Base-by-base conservation (phyloP, 1,140 invertebrate species). In the Meteorus sp. region DNA sequence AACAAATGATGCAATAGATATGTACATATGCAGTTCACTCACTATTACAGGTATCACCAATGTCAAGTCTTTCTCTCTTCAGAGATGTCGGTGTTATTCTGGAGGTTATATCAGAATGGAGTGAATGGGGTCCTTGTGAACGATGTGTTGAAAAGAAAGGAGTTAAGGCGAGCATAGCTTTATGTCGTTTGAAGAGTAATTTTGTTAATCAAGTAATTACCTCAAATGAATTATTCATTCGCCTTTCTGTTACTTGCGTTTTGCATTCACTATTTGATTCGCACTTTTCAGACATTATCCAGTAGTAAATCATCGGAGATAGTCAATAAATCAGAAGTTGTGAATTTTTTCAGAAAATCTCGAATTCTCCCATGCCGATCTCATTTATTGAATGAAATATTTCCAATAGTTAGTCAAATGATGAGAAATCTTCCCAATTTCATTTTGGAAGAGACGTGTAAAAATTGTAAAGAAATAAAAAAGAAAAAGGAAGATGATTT, bases 351-450 rank as follows among this genome's bases (percentile, higher is more conserved):
- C 20, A 39, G 7, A 27, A 66, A 48, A 33, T 68, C 66, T 29
- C 73, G 72, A 0, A 45, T 71, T 1, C 57, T 77, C 3, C 70
- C 76, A 9, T 79, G 77, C 65, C 74, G 72, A 73, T 78, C 83
- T 3, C 51, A 60, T 31, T 53, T 70, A 39, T 68, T 85, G 3
- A 63, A 68, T n/a, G 60, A 68, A 22, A 60, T 76, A 27, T 77
- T 81, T 54, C 82, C 83, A 19, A 63, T 45, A 33, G 60, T 85
- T 20, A 81, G 80, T 53, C 75, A 71, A 52, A 71, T 75, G 22
- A 76, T 81, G 0, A 71, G 67, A 61, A 59, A 75, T 60, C 74
- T 85, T 22, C 81, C 83, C 0, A 73, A 83, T 62, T 85, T 81
- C 65, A 63, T 81, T 51, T 67, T 79, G 19, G 64, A 68, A 41